Base-by-base conservation (phyloP, 1,140 invertebrate genomes). In the Drosophila simulans region DNA sequence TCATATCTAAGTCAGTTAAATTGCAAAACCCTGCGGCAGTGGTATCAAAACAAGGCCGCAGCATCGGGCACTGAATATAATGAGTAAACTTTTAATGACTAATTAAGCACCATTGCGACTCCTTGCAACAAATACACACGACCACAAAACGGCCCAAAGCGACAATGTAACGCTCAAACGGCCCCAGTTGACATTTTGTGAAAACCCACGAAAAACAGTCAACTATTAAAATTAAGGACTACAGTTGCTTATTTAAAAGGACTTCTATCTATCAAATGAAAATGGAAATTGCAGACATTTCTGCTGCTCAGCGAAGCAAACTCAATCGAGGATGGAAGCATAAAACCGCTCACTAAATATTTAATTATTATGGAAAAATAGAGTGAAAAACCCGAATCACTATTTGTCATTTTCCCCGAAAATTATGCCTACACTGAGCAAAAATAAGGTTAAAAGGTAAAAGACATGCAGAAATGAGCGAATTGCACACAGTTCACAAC, bases 41-140 rank as follows among this genome's bases (percentile, higher is more conserved):
- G 42, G 15, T 40, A 52, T 20, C 22, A 11, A 27, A 52, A 39
- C 65, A 34, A 43, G 35, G 42, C 12, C 15, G 45, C 45, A 69
- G 63, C 64, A 77, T 72, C 48, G 40, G 51, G 51, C 45, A 31
- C 53, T 12, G 49, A 48, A 77, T 58, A 83, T 83, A 81, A 81
- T 83, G 62, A 53, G 43, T 12, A 74, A 82, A 82, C 69, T 82
- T 85, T 86, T 81, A 81, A 86, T 81, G 76, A 80, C 77, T 81
- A 80, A 86, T 85, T 85, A 86, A 68, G 62, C 46, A 34, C 48
- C 53, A 70, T 77, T 58, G 52, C 35, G 51, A 48, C 51, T 46
- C 31, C 48, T 37, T 40, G 40, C 48, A 42, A 59, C 34, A 49
- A 17, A 55, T 25, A 68, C 12, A 34, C 59, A 22, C 27, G 31